A percentile compares a stretch with the other conserved stretches of the same genome.
phyloP scores from a whole-genome alignment of 2,113 vertebrate genomes.

The Lichenostomus cassidix region DNA sequence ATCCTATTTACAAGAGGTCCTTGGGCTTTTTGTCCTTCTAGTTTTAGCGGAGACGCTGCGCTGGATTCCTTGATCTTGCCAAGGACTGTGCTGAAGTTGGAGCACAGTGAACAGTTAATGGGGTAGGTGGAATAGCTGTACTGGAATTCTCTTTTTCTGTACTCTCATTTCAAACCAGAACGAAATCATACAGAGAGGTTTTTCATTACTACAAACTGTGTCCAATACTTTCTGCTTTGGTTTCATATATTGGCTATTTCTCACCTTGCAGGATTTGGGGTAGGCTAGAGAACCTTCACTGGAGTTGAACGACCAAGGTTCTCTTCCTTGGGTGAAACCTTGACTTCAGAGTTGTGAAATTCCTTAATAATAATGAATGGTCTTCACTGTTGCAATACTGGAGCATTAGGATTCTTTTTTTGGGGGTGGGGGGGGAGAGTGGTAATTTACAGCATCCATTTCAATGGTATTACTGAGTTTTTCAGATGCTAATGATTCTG shows the following conservation, averaged over 20 bases:
- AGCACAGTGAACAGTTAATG: neutral
- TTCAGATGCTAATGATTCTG: neutral
- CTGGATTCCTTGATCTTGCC: neutral
- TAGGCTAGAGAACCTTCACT: neutral
- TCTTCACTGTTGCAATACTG: neutral
- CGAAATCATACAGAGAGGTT: neutral
- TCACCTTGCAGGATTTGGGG: neutral
- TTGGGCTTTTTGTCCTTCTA: neutral
- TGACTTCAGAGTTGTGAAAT: neutral
- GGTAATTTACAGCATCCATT: neutral
- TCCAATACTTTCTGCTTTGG: neutral
- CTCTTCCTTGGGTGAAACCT: neutral
- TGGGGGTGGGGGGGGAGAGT: fast-evolving
- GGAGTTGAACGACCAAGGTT: neutral
- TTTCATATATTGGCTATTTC: neutral
- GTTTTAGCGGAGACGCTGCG: neutral
- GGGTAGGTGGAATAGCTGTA: neutral
- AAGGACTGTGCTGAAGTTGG: neutral
- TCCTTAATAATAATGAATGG: neutral
- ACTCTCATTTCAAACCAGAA: neutral
- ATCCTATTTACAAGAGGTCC: neutral
- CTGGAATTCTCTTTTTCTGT: neutral
- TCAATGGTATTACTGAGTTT: neutral
- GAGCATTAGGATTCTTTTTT: neutral
- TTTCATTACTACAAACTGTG: neutral